Base-by-base conservation (phyloP, 1,140 invertebrate species). In the Drosophila bocqueti region DNA sequence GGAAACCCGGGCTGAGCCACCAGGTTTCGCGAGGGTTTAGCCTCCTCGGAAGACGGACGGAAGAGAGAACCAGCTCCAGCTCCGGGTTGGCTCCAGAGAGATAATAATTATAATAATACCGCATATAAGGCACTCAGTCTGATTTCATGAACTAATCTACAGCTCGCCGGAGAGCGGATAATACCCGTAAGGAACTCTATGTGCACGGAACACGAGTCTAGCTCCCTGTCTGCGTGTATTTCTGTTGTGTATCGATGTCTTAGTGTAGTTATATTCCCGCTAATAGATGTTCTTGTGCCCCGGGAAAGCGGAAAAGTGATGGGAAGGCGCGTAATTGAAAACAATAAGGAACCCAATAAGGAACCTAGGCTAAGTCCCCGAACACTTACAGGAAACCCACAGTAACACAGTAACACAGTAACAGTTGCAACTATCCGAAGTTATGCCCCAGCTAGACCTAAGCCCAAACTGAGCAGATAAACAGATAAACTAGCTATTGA, bases 331-430 rank as follows among this genome's bases (percentile, higher is more conserved):
- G 34, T 36, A 69, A 46, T 46, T 71, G 8, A 29, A n/a, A 69
- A 69, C 54, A 73, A 72, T 73, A 73, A 60, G 21, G 13, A 38
- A 13, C n/a, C 18, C 6, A n/a, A n/a, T n/a, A n/a, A n/a, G n/a
- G n/a, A n/a, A n/a, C 10, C 15, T 72, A 72, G 16, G 26, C 13
- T 62, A 62, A 10, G 16, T 11, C 29, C 26, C 52, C 7, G 15
- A 49, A 49, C 59, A 71, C 13, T 24, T 72, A 73, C 69, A 72
- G 66, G 66, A 60, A 72, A 49, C 66, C 4, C 36, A 24, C 24
- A 24, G 24, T 24, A 24, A 24, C 24, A 24, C 24, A 24, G 24
- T 24, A 24, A 24, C 24, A 24, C 24, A 24, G 24, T 24, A 24
- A n/a, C 16, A 68, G 63, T 54, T 18, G 15, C 21, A 46, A 29